Evolutionary conservation across 2,888 invertebrate genomes (phyloP), one percentile per base, ranked within the genome.

Genomic region (Drosophila conformis): DNA sequence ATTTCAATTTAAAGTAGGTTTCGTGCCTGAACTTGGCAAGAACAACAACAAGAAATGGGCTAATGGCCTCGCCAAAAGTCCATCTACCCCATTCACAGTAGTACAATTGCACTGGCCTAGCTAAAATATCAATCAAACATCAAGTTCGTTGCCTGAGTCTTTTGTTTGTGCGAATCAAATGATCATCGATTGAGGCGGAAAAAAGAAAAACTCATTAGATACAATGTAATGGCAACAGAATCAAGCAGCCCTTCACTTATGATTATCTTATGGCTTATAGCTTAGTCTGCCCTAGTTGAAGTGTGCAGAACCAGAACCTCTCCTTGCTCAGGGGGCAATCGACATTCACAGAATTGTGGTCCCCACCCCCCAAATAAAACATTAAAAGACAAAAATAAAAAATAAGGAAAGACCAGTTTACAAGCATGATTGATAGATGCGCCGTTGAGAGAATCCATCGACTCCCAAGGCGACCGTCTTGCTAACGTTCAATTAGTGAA

Each of bases 401-500:
- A 38, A 56, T n/a, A 56, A 42, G 8, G 48, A 56, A 63, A 69
- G 57, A 68, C 64, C 71, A 69, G 72, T 69, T 81, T 58, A 73
- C 70, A 49, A 42, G n/a, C 67, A 80, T 87, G 85, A 85, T 85
- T 85, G 88, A 85, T 87, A 78, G 81, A 78, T 82, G 73, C 69
- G 69, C 31, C 42, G 53, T 57, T 15, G n/a, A n/a, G 36, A 56
- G 66, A 72, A 76, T 75, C 57, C 66, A 56, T 70, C 62, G 62
- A 59, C 71, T 70, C 58, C 68, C 66, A 65, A 68, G 74, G 78
- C 78, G 70, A 64, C 61, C 61, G 61, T 73, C 87, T 86, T 88
- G 87, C 89, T 87, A 87, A 84, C 89, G 87, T 87, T 84, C 87
- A 86, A 86, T 86, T 89, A 86, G 83, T 87, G 84, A 89, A 87